Base-by-base conservation (phyloP, 1,140 invertebrate genomes). In the Rhysida immarginata region DNA sequence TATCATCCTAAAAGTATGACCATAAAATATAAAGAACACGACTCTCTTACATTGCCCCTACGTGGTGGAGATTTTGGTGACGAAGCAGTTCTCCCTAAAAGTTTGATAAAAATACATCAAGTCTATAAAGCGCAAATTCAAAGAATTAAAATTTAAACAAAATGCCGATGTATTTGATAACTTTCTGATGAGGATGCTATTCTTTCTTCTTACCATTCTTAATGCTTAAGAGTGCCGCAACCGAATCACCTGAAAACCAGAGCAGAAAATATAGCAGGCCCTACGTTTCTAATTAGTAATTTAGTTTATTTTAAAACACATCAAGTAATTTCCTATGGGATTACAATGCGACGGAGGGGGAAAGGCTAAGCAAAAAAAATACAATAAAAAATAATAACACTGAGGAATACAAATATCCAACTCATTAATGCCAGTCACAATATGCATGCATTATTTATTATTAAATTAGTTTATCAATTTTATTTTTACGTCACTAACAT, bases 61-160 rank as follows among this genome's bases (percentile, higher is more conserved):
- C 77, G 78, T 35, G 79, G 77, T 29, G 27, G 59, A 57, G 56
- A 58, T 55, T 27, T 76, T 71, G 46, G 81, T 78, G 69, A 81
- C 83, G 44, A 81, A 79, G 42, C 82, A 81, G 60, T 79, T 77
- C 53, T 8, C 8, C 44, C 44, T 46, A 23, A 23, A 35, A 16
- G 16, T 35, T 8, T 35, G 29, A 16, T 35, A 35, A 35, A 35
- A 35, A 35, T 35, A 46, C 16, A 20, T 20, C 44, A 46, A 46
- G 23, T 11, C 8, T 46, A 20, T 46, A n/a, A 46, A 20, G 11
- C 8, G 8, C 16, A 20, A 46, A 5, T 46, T n/a, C 11, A 11
- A 20, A 23, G 5, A 46, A 41, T 44, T 43, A 16, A 5, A 35
- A n/a, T n/a, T n/a, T n/a, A n/a, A n/a, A n/a, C n/a, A n/a, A n/a